Conservation (phyloP, 2,888 invertebrate species). For the Dicranocentrus wangi region DNA sequence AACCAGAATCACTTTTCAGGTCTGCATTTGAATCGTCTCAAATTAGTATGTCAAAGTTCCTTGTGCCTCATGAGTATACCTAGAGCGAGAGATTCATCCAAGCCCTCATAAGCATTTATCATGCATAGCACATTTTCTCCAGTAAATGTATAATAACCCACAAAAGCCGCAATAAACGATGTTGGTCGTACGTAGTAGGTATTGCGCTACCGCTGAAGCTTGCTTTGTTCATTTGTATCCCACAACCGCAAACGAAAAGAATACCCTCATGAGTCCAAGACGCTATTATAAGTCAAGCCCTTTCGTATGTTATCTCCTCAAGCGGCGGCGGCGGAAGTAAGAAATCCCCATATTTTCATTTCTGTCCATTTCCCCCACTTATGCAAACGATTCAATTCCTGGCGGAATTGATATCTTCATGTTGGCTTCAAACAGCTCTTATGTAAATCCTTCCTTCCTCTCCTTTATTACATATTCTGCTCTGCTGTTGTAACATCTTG, state of each 20-base stretch:
- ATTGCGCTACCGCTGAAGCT: no score
- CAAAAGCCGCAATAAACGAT: constrained; percentile 4
- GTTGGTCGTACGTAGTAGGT: no score
- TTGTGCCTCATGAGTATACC: neutral
- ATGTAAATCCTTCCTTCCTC: neutral
- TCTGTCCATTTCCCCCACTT: neutral
- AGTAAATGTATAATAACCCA: constrained; percentile 6
- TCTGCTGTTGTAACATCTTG: neutral
- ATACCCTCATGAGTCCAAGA: no score
- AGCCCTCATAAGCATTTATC: neutral
- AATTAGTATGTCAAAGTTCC: constrained; percentile 15
- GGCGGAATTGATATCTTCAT: neutral
- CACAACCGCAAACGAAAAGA: neutral
- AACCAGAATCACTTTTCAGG: neutral
- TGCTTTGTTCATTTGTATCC: neutral
- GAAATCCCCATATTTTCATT: constrained; percentile 11
- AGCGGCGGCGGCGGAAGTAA: neutral
- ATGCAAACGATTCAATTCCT: constrained; percentile 18
- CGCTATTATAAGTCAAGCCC: no score
- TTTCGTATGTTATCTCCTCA: no score
- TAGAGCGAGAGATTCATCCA: neutral
- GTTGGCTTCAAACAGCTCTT: neutral
- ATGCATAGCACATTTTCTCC: constrained; percentile 1
- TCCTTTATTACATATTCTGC: neutral
- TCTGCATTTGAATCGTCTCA: neutral